Evolutionary conservation across 1,140 invertebrate genomes (phyloP).

Genomic region (Atopsyche davidsoni): DNA sequence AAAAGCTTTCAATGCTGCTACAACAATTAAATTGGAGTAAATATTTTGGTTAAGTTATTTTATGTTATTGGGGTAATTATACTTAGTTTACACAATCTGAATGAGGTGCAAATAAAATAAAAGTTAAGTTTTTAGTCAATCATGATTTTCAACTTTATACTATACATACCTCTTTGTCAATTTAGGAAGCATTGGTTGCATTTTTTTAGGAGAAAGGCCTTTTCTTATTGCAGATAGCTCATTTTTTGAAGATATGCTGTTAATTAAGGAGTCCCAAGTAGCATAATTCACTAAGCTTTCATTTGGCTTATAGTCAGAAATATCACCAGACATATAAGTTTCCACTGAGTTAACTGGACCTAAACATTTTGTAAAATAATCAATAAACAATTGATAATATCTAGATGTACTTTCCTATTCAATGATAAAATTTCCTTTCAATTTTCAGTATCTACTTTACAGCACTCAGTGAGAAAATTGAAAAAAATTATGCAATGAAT

Average conservation of each 20-base stretch:
- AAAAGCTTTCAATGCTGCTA: too few relatives aligned
- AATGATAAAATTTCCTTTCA: neutral
- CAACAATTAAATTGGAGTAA: slow-evolving; percentile 5
- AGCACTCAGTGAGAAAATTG: too few relatives aligned
- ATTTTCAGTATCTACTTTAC: too few relatives aligned
- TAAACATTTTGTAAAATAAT: slow-evolving; percentile 43
- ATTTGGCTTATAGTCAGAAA: neutral
- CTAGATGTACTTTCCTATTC: slow-evolving; percentile 36
- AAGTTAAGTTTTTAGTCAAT: too few relatives aligned
- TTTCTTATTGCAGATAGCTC: neutral
- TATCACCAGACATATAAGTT: slow-evolving; percentile 49
- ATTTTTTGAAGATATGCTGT: slow-evolving; percentile 7
- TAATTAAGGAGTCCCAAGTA: slow-evolving; percentile 16
- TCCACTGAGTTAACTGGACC: slow-evolving; percentile 71
- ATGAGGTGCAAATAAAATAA: neutral
- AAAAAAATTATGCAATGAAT: neutral
- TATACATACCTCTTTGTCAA: slow-evolving; percentile 12
- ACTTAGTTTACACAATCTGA: neutral
- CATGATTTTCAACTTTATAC: neutral
- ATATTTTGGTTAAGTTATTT: neutral
- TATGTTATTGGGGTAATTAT: neutral
- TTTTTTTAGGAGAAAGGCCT: slow-evolving; percentile 10
- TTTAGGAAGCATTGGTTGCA: slow-evolving; percentile 8
- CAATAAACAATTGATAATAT: slow-evolving; percentile 31
- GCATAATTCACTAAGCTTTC: slow-evolving; percentile 6